A percentile compares a stretch with the other conserved stretches of the same genome.
These are phyloP conservation scores for Cryptocheilus praepositus DNA, from an alignment of 2,888 invertebrate species.

Conservation along the genomic window DNA sequence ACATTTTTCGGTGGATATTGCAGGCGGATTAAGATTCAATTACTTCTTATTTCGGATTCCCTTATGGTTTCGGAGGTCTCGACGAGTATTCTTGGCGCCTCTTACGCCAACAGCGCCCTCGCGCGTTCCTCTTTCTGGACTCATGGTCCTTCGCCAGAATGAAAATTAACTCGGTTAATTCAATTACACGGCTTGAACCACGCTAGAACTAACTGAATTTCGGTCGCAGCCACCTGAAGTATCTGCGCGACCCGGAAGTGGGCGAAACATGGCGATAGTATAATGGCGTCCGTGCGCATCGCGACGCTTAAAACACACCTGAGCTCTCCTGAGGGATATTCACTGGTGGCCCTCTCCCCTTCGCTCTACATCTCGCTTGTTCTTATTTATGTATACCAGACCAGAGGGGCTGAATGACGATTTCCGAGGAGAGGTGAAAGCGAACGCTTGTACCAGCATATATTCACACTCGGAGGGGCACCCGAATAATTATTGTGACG, in stretches of 20 bases:
- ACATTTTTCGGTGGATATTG: conserved; percentile 24
- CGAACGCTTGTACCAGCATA: no score
- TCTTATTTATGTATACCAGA: conserved; percentile 5
- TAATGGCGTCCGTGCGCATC: no score
- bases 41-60: conserved; percentile 47
- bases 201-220: conserved; percentile 51
- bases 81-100: conserved; percentile 47
- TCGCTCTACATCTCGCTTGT: neutral
- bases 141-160: conserved; percentile 44
- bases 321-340: conserved; percentile 3
- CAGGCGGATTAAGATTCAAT: conserved; percentile 48
- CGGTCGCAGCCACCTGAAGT: conserved; percentile 20
- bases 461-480: no score
- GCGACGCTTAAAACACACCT: neutral
- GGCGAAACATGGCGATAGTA: no score
- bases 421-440: no score
- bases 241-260: no score
- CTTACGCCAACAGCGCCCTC: conserved; percentile 30
- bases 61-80: conserved; percentile 16
- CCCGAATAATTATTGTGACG: no score
- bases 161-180: conserved; percentile 54
- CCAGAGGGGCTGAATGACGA: no score
- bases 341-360: neutral
- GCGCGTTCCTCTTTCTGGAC: neutral
- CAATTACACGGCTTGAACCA: conserved; percentile 44